These are phyloP conservation scores for Calameuta filiformis DNA, from an alignment of 2,888 invertebrate species.

Conservation along the genomic window DNA sequence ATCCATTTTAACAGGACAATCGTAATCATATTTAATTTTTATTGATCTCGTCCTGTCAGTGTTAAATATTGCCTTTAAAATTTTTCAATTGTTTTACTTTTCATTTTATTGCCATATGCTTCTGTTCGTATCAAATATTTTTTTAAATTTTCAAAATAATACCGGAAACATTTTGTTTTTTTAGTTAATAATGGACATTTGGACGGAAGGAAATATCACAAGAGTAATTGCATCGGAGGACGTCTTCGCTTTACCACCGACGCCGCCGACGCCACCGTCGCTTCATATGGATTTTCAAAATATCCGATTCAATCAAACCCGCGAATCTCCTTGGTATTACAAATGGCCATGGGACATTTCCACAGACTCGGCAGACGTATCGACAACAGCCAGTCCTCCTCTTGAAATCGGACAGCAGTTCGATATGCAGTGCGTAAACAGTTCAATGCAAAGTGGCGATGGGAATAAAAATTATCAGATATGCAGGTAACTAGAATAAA, in stretches of 20 bases:
- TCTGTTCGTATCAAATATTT: neutral
- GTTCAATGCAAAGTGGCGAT: slow-evolving; percentile 26
- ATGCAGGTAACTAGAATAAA: slow-evolving; percentile 30
- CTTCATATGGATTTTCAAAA: slow-evolving; percentile 28
- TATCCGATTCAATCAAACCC: slow-evolving; percentile 24
- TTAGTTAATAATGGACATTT: slow-evolving; percentile 8
- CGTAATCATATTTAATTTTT: neutral
- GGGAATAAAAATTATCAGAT: slow-evolving; percentile 36
- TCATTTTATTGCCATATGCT: neutral
- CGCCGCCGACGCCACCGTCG: slow-evolving; percentile 33
- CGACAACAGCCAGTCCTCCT: slow-evolving; percentile 15
- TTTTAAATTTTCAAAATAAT: neutral
- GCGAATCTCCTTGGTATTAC: slow-evolving; percentile 30
- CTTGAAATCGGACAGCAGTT: slow-evolving; percentile 1
- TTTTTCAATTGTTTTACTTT: neutral
- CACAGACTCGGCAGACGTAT: neutral
- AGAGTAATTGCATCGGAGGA: slow-evolving; percentile 22
- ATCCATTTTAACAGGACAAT: neutral
- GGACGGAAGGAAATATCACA: slow-evolving; percentile 13
- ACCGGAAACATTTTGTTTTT: neutral
- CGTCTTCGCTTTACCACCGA: slow-evolving; percentile 40
- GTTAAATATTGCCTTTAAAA: neutral
- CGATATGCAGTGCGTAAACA: slow-evolving; percentile 3
- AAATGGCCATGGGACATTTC: slow-evolving; percentile 32
- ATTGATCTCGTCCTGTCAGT: neutral